Conservation (phyloP, 2,113 vertebrate genomes). For the Aix galericulata region DNA sequence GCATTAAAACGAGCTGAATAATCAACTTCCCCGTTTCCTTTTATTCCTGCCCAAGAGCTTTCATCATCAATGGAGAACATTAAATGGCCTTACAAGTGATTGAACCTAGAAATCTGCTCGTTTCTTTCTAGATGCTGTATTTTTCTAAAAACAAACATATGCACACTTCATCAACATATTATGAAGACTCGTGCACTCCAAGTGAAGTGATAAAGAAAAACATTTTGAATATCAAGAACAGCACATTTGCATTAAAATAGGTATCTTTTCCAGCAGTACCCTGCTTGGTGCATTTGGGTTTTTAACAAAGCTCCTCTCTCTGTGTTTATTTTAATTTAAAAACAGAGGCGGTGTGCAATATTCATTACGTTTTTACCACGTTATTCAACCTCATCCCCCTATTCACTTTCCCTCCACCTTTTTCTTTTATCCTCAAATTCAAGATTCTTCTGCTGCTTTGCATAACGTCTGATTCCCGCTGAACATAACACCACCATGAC, state of each 20-base stretch:
- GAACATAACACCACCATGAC: background rate
- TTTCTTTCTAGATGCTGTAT: background rate
- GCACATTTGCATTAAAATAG: background rate
- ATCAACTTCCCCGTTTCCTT: background rate
- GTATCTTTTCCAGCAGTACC: background rate
- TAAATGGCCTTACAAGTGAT: slow-evolving; percentile 8
- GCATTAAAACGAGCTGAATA: background rate
- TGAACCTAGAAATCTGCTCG: background rate
- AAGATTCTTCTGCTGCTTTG: background rate
- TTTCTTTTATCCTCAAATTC: background rate
- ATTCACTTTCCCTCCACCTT: background rate
- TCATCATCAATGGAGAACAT: background rate
- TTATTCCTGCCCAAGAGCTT: slow-evolving; percentile 30
- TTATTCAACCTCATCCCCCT: background rate
- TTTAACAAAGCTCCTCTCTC: background rate
- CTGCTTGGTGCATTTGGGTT: background rate
- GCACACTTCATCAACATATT: background rate
- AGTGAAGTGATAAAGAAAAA: background rate
- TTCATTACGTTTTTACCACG: background rate
- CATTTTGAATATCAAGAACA: background rate
- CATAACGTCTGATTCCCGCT: background rate
- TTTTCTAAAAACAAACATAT: background rate
- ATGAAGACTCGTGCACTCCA: accelerated
- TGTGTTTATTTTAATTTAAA: background rate
- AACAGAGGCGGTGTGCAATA: background rate